Conservation (phyloP, 2,797 vertebrate genomes). For the Poecilia velifera region DNA sequence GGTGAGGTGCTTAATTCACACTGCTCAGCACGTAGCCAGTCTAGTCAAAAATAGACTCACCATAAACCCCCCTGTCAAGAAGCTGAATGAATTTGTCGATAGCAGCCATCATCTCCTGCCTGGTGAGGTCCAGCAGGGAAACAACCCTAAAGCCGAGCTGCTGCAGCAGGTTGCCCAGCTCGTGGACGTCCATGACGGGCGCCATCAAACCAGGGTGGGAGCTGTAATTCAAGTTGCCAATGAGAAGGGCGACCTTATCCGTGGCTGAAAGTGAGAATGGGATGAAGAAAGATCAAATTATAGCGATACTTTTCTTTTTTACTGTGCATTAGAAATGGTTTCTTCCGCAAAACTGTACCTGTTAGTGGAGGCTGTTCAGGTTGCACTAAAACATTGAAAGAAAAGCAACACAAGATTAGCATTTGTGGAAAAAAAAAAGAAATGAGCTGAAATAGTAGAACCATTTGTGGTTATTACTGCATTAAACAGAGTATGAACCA, state of each 20-base stretch:
- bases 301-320: conserved; percentile 6
- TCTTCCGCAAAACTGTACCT: conserved; percentile 65
- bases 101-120: conserved; percentile 83
- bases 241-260: conserved; percentile 89
- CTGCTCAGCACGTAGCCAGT: background rate
- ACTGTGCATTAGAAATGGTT: background rate
- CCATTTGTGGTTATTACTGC: background rate
- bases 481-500: background rate
- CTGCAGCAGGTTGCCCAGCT: conserved; percentile 83
- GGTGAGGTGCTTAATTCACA: background rate
- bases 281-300: conserved; percentile 13
- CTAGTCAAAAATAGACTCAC: conserved; percentile 69
- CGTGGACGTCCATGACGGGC: conserved; percentile 87
- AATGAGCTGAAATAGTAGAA: background rate
- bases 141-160: conserved; percentile 88
- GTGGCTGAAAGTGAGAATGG: conserved; percentile 75
- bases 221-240: conserved; percentile 88
- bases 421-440: background rate
- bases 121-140: conserved; percentile 88
- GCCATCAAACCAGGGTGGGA: conserved; percentile 85
- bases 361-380: conserved; percentile 49
- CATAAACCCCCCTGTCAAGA: conserved; percentile 86
- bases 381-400: conserved; percentile 44
- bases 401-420: conserved; percentile 12
- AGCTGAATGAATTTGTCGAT: conserved; percentile 85